A percentile compares a stretch with the other conserved stretches of the same genome.
phyloP scores from a whole-genome alignment of 2,888 invertebrate genomes.

The Lepas anatifera region DNA sequence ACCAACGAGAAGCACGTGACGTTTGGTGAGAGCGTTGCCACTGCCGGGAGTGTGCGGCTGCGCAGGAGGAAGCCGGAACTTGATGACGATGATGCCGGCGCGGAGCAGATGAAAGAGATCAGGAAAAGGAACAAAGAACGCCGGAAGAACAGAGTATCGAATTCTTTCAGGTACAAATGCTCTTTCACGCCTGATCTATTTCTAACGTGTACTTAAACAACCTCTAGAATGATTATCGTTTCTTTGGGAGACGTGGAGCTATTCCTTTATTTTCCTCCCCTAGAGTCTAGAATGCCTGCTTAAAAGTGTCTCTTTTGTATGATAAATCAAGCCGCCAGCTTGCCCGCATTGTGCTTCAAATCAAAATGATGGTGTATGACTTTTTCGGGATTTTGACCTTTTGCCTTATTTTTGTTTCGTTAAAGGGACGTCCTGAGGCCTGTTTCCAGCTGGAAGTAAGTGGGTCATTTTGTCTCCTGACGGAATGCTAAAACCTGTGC shows the following conservation, averaged over 20 bases:
- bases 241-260: too few species aligned
- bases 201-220: too few species aligned
- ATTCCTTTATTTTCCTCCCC: too few species aligned
- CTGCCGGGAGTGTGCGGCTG: neutral
- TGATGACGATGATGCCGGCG: neutral
- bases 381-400: too few species aligned
- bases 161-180: neutral
- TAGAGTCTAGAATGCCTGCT: too few species aligned
- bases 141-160: neutral
- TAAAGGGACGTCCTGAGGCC: neutral
- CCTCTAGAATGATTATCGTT: too few species aligned
- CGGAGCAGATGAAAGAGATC: neutral
- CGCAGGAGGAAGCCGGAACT: neutral
- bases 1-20: neutral
- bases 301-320: too few species aligned
- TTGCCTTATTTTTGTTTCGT: neutral
- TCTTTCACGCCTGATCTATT: too few species aligned
- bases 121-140: neutral
- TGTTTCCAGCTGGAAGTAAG: neutral
- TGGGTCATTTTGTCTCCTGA: neutral
- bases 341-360: too few species aligned
- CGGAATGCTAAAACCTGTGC: too few species aligned
- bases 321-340: too few species aligned
- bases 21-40: neutral
- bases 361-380: too few species aligned